A percentile compares a stretch with the other conserved stretches of the same genome.
phyloP scores from a whole-genome alignment of 1,140 invertebrate genomes.

The Lepidurus packardi region DNA sequence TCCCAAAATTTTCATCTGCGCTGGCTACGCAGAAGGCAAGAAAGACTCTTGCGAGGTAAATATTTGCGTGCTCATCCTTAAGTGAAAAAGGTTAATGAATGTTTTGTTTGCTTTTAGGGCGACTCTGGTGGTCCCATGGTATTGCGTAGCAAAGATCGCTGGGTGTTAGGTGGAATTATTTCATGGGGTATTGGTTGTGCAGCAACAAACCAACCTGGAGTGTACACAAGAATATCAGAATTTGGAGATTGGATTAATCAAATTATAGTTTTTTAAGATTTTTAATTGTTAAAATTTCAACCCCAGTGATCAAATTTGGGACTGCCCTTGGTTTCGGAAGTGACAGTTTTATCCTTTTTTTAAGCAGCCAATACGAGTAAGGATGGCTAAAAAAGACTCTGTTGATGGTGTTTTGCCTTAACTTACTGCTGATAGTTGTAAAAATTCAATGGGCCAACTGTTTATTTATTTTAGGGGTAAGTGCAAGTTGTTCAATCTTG shows the following conservation, averaged over 20 bases:
- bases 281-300: not conserved
- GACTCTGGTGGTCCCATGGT: slow-evolving; percentile 90
- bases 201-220: slow-evolving; percentile 84
- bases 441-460: not conserved
- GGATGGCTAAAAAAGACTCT: not conserved
- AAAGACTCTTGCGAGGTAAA: slow-evolving; percentile 83
- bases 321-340: slow-evolving; percentile 20
- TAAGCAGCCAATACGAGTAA: not conserved
- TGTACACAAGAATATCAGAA: slow-evolving; percentile 88
- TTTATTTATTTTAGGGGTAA: slow-evolving; percentile 16
- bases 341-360: slow-evolving; percentile 1
- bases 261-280: not conserved
- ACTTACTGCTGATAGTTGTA: not conserved
- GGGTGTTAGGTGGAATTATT: slow-evolving; percentile 80
- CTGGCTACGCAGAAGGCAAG: slow-evolving; percentile 85
- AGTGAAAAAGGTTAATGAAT: not conserved
- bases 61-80: slow-evolving; percentile 22
- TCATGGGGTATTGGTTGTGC: slow-evolving; percentile 92
- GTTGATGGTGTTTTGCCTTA: not conserved
- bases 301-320: slow-evolving; percentile 17
- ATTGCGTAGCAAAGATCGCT: slow-evolving; percentile 68
- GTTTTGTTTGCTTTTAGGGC: slow-evolving; percentile 52
- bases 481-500: slow-evolving; percentile 12
- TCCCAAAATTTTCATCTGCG: slow-evolving; percentile 84
- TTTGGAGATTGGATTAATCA: slow-evolving; percentile 83